phyloP scores from a whole-genome alignment of 2,797 vertebrate species.

The Malacoctenus gilli region DNA sequence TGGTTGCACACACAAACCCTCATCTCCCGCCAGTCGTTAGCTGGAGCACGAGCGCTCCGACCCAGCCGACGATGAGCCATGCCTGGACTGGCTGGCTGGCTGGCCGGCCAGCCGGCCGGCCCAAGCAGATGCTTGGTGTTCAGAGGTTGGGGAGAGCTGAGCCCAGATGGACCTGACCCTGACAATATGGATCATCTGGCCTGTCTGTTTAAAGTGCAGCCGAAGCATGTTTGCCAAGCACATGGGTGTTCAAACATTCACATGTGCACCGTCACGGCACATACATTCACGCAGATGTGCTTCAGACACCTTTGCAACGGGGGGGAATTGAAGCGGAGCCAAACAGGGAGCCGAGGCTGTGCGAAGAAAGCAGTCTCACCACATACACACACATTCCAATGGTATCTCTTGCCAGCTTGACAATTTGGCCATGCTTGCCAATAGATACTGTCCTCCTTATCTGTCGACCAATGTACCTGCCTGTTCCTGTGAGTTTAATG shows the following conservation, averaged over 20 bases:
- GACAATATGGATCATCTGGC: constrained; percentile 48
- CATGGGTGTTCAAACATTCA: neutral
- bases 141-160: constrained; percentile 52
- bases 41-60: constrained; percentile 45
- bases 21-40: constrained; percentile 53
- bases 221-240: constrained; percentile 25
- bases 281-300: neutral
- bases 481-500: constrained; percentile 44
- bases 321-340: neutral
- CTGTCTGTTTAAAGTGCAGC: constrained; percentile 52
- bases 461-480: constrained; percentile 39
- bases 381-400: neutral
- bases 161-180: constrained; percentile 49
- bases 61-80: constrained; percentile 55
- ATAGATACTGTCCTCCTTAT: constrained; percentile 25
- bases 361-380: constrained; percentile 1
- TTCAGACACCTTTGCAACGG: neutral
- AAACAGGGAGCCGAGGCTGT: constrained; percentile 5
- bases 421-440: constrained; percentile 31
- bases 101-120: constrained; percentile 40
- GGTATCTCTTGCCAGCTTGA: constrained; percentile 7
- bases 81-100: constrained; percentile 36
- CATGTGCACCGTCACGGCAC: neutral
- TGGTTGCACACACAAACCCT: constrained; percentile 25
- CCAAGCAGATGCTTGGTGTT: constrained; percentile 62